Evolutionary conservation across 2,113 vertebrate species (phyloP).

Genomic region (Ibidorhyncha struthersii): DNA sequence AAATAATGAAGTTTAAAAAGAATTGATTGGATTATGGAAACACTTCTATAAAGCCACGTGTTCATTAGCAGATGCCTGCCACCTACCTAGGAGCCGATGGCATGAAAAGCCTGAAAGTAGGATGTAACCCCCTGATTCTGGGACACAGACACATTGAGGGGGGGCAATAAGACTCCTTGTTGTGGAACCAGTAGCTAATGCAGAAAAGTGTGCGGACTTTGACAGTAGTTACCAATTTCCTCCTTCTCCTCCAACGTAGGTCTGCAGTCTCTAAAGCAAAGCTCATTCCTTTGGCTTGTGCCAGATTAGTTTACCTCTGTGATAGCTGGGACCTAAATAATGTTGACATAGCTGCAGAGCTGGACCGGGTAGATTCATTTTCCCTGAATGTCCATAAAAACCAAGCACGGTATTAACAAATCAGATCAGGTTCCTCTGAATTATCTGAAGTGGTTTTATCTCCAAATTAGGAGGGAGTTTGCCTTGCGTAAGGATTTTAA

Average conservation of each 20-base stretch:
- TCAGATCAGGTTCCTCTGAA: background rate
- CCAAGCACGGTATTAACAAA: background rate
- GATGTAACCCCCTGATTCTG: background rate
- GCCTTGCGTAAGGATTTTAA: background rate
- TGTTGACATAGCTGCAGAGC: background rate
- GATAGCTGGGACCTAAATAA: background rate
- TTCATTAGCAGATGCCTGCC: background rate
- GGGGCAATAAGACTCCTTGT: background rate
- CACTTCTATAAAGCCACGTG: background rate
- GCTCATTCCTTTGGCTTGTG: background rate
- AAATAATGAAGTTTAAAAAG: constrained; percentile 53
- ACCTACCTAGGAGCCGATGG: background rate
- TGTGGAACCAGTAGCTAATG: background rate
- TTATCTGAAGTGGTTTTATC: background rate
- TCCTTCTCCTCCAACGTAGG: background rate
- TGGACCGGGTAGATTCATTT: background rate
- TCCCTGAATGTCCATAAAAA: background rate
- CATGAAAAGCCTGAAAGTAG: background rate
- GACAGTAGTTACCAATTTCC: background rate
- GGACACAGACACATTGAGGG: background rate
- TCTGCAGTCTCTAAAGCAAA: background rate
- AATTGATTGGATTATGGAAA: constrained; percentile 16
- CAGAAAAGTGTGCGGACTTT: background rate
- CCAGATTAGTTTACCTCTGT: background rate
- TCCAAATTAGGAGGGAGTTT: background rate